Evolutionary conservation across 2,888 invertebrate genomes (phyloP), one percentile per base, ranked within the genome.

Genomic region (Eumerus sabulonum): DNA sequence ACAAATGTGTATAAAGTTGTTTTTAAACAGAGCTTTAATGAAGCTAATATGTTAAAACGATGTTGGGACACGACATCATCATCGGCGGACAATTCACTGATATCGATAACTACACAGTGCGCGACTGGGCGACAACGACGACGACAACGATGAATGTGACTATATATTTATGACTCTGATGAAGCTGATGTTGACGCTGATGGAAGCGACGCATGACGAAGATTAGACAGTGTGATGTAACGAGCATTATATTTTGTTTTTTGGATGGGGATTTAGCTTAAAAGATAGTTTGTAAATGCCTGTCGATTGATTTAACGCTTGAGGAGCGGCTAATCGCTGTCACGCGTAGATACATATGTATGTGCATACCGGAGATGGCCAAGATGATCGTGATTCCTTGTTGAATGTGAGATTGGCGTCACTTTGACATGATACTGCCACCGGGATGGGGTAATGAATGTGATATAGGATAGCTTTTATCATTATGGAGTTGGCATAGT

Each of bases 221-320:
- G 68, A 70, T 79, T 76, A 64, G 70, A 76, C 45, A 62, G 48
- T 74, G 68, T 79, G 74, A 79, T 79, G 79, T 74, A 74, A 79
- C 74, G 74, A 53, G 35, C 19, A 11, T 40, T 64, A 14, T 60
- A 27, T 27, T 2, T 27, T 27, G 2, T 27, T 27, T 4, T 74
- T 40, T 63, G 62, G 68, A 68, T 73, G 54, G 7, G 7, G 73
- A 79, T 59, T 63, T 74, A 40, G 59, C 68, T n/a, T 56, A 9
- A 12, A 17, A 14, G 19, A n/a, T 45, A 27, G 18, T 40, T 56
- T 14, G 42, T 35, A n/a, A 62, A 48, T 62, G 64, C 48, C 48
- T 48, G 47, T 48, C 67, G 76, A 77, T 73, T 63, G 77, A 77
- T 73, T 77, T 67, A 77, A 72, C 62, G 72, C 50, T 45, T 27